A percentile compares a stretch with the other conserved stretches of the same genome.
These are phyloP conservation scores for Sceliomorpha sp. DNA, from an alignment of 2,888 invertebrate genomes.

Conservation along the genomic window DNA sequence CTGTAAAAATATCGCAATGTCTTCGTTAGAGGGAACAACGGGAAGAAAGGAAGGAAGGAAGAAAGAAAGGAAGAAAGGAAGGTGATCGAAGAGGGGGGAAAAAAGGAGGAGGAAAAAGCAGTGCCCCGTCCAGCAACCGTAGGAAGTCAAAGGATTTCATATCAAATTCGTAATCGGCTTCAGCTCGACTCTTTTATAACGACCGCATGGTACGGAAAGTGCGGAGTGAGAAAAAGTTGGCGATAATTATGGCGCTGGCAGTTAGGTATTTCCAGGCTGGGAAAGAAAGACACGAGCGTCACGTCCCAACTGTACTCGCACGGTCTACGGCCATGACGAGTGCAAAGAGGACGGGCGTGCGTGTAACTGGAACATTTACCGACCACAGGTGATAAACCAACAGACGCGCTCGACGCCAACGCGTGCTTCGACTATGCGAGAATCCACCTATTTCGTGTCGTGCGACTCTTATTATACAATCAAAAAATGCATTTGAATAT, in stretches of 20 bases:
- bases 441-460: constrained; percentile 39
- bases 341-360: constrained; percentile 26
- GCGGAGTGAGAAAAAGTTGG: constrained; percentile 27
- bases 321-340: constrained; percentile 16
- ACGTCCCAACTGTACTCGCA: constrained; percentile 4
- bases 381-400: constrained; percentile 40
- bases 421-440: constrained; percentile 36
- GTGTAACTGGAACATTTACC: constrained; percentile 52
- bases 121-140: constrained; percentile 35
- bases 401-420: constrained; percentile 44
- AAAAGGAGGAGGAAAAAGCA: constrained; percentile 15
- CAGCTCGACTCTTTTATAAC: constrained; percentile 28
- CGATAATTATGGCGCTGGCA: constrained; percentile 42
- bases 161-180: constrained; percentile 59
- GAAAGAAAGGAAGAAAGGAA: too few species aligned
- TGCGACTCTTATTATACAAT: constrained; percentile 35
- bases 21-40: constrained; percentile 33
- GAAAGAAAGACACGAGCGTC: constrained; percentile 23
- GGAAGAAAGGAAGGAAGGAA: constrained; percentile 4
- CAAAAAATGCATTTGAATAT: constrained; percentile 21
- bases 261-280: constrained; percentile 34
- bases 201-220: constrained; percentile 24
- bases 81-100: constrained; percentile 15
- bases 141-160: constrained; percentile 58
- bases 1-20: constrained; percentile 32